A percentile compares a stretch with the other conserved stretches of the same genome.
These are phyloP conservation scores for Forbesichthys agassizii DNA, from an alignment of 2,113 vertebrate species.

Conservation along the genomic window DNA sequence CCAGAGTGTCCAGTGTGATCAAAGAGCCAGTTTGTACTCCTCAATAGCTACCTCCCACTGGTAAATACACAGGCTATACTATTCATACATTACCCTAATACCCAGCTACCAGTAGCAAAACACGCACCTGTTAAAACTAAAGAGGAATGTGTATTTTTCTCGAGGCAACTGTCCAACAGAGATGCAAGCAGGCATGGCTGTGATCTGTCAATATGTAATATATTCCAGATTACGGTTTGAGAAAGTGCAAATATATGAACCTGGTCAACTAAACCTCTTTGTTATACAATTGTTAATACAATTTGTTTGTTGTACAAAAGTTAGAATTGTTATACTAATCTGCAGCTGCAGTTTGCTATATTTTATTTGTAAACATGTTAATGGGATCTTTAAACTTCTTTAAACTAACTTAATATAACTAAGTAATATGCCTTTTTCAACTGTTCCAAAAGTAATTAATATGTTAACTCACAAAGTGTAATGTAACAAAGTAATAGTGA, in stretches of 20 bases:
- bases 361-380: background rate
- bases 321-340: background rate
- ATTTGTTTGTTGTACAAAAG: background rate
- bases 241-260: too few species aligned
- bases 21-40: constrained; percentile 27
- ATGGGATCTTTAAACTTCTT: too few species aligned
- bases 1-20: constrained; percentile 26
- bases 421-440: too few species aligned
- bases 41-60: constrained; percentile 27
- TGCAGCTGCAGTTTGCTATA: background rate
- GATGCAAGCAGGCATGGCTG: constrained; percentile 11
- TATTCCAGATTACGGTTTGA: background rate
- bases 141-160: constrained; percentile 56
- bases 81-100: constrained; percentile 12
- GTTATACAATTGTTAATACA: background rate
- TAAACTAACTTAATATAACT: too few species aligned
- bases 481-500: too few species aligned
- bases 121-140: constrained; percentile 53
- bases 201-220: background rate
- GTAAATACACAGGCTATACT: constrained; percentile 26
- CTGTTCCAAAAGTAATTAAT: too few species aligned
- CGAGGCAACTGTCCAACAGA: constrained; percentile 19
- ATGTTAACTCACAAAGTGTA: too few species aligned
- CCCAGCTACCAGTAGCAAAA: constrained; percentile 33
- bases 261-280: too few species aligned